Evolutionary conservation across 2,888 invertebrate species (phyloP), one percentile per base, ranked within the genome.

Genomic region (Leptogaster cylindrica): DNA sequence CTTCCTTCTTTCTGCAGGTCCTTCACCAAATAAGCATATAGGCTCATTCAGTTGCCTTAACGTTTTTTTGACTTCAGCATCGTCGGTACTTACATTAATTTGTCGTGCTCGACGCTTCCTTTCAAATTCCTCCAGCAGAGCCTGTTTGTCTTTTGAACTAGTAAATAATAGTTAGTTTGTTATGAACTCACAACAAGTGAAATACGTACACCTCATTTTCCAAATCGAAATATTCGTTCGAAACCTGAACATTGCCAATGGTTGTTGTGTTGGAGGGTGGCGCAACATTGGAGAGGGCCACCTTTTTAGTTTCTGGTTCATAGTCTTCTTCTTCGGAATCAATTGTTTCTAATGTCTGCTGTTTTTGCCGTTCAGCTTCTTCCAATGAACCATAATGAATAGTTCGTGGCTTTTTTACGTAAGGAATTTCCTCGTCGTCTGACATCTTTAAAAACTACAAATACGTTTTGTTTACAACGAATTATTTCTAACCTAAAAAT

Each of bases 41-140:
- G 99, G 97, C 81, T 98, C 97, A 2, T 93, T 95, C 0, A 98
- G 82, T 77, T 95, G 93, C 6, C 99, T 83, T 2, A 99, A 84
- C 82, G 95, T 94, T 72, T 75, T 86, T 78, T 91, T 93, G 2
- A 99, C 97, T 84, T 99, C 97, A 8, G 89, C 88, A 83, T 99
- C 99, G 82, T 99, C 99, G 0, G 99, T 99, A 0, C 97, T 97
- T 0, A 99, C 96, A 75, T 97, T 97, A 51, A 99, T 92, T 76
- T 95, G 95, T 5, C 98, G 85, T 0, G 93, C 98, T 78, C 96
- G 91, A 74, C 94, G 89, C 71, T 97, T 85, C 31, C 96, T 85
- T 79, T 99, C 99, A 81, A 98, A 97, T 81, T 98, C 97, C 76
- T 97, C 97, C 1, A 99, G 83, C 5, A 97, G 80, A 0, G 94